A percentile compares a stretch with the other conserved stretches of the same genome.
These are phyloP conservation scores for Cantharis rustica DNA, from an alignment of 2,888 invertebrate species.

Conservation along the genomic window DNA sequence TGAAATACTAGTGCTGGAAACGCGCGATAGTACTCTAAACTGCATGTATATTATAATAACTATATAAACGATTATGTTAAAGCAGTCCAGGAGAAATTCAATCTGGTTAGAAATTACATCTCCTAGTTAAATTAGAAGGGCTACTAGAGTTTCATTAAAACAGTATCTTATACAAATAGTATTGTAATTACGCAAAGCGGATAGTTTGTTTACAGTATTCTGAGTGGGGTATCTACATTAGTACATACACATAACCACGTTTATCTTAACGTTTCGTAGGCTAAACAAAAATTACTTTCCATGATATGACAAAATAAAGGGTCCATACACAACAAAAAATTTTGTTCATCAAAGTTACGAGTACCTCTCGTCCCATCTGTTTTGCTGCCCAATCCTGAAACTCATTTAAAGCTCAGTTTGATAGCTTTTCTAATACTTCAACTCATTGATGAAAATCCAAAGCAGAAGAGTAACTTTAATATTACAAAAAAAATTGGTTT, in stretches of 20 bases:
- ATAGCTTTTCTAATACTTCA: background rate
- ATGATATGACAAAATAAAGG: background rate
- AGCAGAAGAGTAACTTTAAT: background rate
- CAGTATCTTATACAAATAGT: conserved; percentile 20
- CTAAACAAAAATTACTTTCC: background rate
- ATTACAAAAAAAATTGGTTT: no score
- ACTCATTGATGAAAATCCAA: background rate
- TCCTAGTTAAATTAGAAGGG: conserved; percentile 8
- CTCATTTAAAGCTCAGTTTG: background rate
- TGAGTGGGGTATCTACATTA: background rate
- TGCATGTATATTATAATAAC: conserved; percentile 23
- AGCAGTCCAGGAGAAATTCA: conserved; percentile 13
- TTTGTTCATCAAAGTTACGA: background rate
- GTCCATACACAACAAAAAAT: background rate
- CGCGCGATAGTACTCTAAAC: conserved; percentile 23
- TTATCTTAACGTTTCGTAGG: background rate
- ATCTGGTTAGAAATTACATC: background rate
- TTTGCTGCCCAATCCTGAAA: background rate
- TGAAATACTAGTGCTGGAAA: conserved; percentile 7
- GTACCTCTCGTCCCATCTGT: background rate
- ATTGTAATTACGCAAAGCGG: conserved; percentile 9
- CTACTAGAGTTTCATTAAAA: conserved; percentile 15
- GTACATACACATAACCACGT: background rate
- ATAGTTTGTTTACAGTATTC: background rate
- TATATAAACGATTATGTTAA: conserved; percentile 22